phyloP scores from a whole-genome alignment of 2,797 vertebrate species.

The Echiichthys vipera region DNA sequence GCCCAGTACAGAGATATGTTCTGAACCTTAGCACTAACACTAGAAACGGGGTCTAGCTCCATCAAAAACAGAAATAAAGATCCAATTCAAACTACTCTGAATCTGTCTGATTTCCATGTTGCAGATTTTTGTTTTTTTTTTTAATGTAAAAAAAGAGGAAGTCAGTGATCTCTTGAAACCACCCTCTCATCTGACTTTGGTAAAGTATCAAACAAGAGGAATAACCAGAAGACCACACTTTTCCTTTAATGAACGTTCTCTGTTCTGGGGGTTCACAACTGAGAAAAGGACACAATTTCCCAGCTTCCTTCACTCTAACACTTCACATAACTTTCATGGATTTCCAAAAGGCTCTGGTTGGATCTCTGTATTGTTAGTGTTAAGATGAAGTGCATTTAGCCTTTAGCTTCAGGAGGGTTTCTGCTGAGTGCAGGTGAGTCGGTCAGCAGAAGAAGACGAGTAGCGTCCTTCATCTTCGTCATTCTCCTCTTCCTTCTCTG shows the following conservation, averaged over 20 bases:
- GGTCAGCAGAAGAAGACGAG: constrained; percentile 60
- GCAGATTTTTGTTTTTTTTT: neutral
- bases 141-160: neutral
- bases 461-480: constrained; percentile 66
- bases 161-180: neutral
- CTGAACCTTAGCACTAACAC: neutral
- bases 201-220: neutral
- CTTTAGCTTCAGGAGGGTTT: constrained; percentile 22
- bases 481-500: constrained; percentile 35
- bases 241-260: too few relatives aligned
- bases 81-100: neutral
- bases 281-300: neutral
- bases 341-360: neutral
- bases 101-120: neutral
- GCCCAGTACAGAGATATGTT: neutral
- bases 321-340: neutral
- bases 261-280: too few relatives aligned
- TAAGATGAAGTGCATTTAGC: neutral
- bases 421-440: constrained; percentile 6
- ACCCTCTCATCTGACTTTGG: neutral
- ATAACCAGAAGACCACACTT: neutral
- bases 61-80: neutral
- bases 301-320: neutral
- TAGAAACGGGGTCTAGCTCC: too few relatives aligned
- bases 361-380: neutral